Evolutionary conservation across 2,113 vertebrate genomes (phyloP).

Genomic region (Hippopotamus amphibius): DNA sequence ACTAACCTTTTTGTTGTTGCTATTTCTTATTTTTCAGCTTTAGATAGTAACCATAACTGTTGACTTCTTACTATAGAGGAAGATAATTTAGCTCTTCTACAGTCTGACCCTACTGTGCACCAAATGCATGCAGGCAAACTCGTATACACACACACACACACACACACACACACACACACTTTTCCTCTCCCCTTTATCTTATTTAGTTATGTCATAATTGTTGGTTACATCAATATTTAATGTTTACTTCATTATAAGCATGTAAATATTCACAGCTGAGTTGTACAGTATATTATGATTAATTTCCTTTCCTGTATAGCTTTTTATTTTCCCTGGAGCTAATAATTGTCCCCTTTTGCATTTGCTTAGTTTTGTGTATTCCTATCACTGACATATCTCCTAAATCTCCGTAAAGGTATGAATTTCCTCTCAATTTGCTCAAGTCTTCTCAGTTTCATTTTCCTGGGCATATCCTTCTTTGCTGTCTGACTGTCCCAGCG

Average conservation of each 20-base stretch:
- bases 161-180: neutral
- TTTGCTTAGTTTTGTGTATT: neutral
- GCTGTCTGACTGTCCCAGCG: neutral
- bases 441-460: neutral
- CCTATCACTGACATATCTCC: neutral
- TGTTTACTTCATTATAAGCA: neutral
- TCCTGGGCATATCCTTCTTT: neutral
- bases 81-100: neutral
- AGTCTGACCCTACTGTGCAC: neutral
- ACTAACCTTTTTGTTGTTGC: neutral
- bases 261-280: neutral
- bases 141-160: neutral
- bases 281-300: neutral
- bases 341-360: neutral
- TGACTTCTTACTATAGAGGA: neutral
- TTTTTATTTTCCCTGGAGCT: neutral
- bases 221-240: neutral
- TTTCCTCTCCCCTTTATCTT: neutral
- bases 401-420: neutral
- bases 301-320: neutral
- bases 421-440: neutral
- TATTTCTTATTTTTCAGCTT: neutral
- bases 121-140: neutral
- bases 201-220: neutral
- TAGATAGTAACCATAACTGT: neutral